Evolutionary conservation across 2,888 invertebrate genomes (phyloP).

Genomic region (Polydrusus pterygomalis): DNA sequence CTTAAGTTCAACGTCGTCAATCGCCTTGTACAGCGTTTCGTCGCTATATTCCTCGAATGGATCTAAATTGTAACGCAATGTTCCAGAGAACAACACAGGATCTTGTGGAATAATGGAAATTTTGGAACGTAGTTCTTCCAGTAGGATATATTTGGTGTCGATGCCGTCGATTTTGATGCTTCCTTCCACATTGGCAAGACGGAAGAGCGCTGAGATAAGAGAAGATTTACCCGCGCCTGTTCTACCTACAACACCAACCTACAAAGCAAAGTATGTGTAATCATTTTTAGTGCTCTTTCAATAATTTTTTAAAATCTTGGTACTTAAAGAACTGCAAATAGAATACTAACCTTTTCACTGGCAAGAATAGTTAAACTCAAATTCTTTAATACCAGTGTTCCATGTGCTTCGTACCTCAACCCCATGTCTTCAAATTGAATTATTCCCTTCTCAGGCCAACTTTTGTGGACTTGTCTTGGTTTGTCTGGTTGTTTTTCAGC

Average conservation of each 20-base stretch:
- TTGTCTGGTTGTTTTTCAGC: constrained; percentile 81
- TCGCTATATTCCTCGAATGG: constrained; percentile 84
- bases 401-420: constrained; percentile 79
- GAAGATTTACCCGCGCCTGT: constrained; percentile 91
- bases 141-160: constrained; percentile 75
- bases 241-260: constrained; percentile 88
- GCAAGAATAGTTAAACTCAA: constrained; percentile 81
- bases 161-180: constrained; percentile 83
- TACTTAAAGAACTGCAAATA: neutral
- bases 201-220: constrained; percentile 84
- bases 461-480: constrained; percentile 67
- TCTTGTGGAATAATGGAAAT: constrained; percentile 79
- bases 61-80: constrained; percentile 70
- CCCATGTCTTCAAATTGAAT: constrained; percentile 78
- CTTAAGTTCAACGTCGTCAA: constrained; percentile 86
- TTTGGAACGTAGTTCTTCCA: constrained; percentile 74
- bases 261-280: constrained; percentile 60
- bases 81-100: constrained; percentile 82
- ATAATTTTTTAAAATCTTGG: neutral
- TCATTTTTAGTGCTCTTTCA: neutral
- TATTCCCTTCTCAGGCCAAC: constrained; percentile 82
- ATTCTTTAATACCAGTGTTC: constrained; percentile 81
- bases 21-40: constrained; percentile 80
- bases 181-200: constrained; percentile 83
- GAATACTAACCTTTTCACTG: constrained; percentile 77